These are phyloP conservation scores for Cariama cristata DNA, from an alignment of 2,113 vertebrate genomes.

Conservation along the genomic window DNA sequence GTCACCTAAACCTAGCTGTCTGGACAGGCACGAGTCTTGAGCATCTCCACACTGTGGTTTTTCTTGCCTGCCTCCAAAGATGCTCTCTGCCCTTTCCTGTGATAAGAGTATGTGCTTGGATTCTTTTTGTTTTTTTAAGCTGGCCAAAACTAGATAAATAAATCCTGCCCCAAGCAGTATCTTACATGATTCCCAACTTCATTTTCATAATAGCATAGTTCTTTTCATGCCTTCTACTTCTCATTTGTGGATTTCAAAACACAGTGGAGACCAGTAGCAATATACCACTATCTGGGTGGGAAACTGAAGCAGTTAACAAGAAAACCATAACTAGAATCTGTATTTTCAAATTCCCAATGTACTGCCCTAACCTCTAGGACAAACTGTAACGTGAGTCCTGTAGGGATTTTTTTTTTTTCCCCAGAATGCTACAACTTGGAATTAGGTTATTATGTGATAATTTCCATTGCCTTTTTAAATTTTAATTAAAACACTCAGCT, in stretches of 20 bases:
- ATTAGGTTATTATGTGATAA: neutral
- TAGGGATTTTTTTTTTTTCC: neutral
- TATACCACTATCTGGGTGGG: neutral
- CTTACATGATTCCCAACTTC: neutral
- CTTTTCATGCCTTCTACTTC: neutral
- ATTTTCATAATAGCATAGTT: neutral
- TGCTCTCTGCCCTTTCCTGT: neutral
- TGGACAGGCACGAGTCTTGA: neutral
- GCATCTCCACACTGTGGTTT: neutral
- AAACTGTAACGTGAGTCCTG: neutral
- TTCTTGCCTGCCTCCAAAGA: neutral
- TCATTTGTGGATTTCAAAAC: neutral
- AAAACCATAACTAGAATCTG: neutral
- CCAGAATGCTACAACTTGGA: neutral
- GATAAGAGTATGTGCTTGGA: neutral
- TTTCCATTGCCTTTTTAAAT: neutral
- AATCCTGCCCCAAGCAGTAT: neutral
- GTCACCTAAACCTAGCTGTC: neutral
- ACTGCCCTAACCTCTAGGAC: neutral
- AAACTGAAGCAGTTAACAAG: neutral
- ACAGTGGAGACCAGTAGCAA: neutral
- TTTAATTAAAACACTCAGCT: neutral
- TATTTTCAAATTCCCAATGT: neutral
- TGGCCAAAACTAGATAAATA: neutral
- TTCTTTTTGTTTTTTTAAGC: neutral